Conservation (phyloP, 2,113 vertebrate species). For the Myotis davidii region DNA sequence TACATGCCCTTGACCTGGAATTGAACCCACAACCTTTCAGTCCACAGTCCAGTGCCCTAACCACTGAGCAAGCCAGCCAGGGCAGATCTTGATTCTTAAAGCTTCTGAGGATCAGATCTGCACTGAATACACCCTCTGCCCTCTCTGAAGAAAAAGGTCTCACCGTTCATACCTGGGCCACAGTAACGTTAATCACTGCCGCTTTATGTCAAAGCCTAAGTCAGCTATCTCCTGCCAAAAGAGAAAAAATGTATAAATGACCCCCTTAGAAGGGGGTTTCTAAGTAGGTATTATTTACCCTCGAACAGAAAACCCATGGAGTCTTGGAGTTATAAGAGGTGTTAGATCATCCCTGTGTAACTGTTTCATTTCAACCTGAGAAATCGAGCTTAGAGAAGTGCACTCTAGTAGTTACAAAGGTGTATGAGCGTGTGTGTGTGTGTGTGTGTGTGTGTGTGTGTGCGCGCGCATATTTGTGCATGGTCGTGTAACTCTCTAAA, state of each 20-base stretch:
- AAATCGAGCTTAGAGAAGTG: neutral
- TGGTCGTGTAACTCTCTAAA: neutral
- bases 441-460: neutral
- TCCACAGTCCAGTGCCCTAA: neutral
- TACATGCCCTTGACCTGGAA: no score
- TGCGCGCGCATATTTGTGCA: neutral
- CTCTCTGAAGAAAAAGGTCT: neutral
- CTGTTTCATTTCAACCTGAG: neutral
- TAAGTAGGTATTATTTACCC: neutral
- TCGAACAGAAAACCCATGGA: constrained; percentile 3
- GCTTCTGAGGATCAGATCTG: neutral
- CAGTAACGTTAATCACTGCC: neutral
- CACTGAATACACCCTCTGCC: accelerated
- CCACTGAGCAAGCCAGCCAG: neutral
- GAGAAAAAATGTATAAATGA: no score
- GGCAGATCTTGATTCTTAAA: neutral
- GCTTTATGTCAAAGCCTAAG: neutral
- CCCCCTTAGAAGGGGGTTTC: constrained; percentile 33
- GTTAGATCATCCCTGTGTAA: neutral
- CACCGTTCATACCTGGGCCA: neutral
- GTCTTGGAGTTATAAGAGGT: constrained; percentile 27
- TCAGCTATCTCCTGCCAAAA: neutral
- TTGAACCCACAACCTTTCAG: no score
- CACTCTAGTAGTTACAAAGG: neutral
- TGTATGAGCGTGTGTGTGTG: neutral